Percentiles rank a stretch among this genome's conserved stretches.
phyloP scores from a whole-genome alignment of 2,888 invertebrate genomes.

The Mythimna vitellina region DNA sequence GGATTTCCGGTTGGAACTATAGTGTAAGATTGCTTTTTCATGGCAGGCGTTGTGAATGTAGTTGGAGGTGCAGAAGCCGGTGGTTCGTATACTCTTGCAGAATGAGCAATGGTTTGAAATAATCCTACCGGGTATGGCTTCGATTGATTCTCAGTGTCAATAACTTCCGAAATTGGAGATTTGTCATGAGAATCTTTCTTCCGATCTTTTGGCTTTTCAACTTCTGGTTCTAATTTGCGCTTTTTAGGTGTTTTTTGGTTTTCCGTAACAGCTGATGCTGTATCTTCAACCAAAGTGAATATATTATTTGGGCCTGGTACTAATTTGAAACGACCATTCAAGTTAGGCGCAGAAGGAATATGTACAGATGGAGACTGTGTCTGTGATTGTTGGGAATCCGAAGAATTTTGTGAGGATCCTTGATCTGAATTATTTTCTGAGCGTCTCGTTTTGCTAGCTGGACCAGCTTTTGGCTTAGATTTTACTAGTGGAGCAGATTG shows the following conservation, averaged over 20 bases:
- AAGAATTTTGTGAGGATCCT: slow-evolving; percentile 34
- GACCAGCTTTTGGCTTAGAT: slow-evolving; percentile 81
- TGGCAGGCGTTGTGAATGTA: slow-evolving; percentile 80
- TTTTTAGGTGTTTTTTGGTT: slow-evolving; percentile 51
- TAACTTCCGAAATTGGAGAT: slow-evolving; percentile 59
- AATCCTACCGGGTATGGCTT: slow-evolving; percentile 86
- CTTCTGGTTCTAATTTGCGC: slow-evolving; percentile 47
- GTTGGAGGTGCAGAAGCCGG: slow-evolving; percentile 56
- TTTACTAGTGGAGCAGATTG: slow-evolving; percentile 56
- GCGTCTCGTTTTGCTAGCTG: slow-evolving; percentile 82
- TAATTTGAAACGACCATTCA: slow-evolving; percentile 82
- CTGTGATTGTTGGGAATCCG: slow-evolving; percentile 38
- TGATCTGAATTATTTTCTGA: slow-evolving; percentile 41
- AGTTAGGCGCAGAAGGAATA: slow-evolving; percentile 75
- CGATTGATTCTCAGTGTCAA: slow-evolving; percentile 66
- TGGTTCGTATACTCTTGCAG: slow-evolving; percentile 62
- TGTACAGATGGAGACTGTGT: slow-evolving; percentile 68
- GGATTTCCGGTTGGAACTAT: slow-evolving; percentile 86
- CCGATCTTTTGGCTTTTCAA: slow-evolving; percentile 40
- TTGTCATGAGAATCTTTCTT: slow-evolving; percentile 40
- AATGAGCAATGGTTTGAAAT: slow-evolving; percentile 79
- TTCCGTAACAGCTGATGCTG: slow-evolving; percentile 33
- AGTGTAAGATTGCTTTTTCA: slow-evolving; percentile 87
- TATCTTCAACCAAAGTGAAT: slow-evolving; percentile 81
- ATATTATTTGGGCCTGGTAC: slow-evolving; percentile 86